Percentiles rank a stretch among this genome's conserved stretches.
Evolutionary conservation across 53 echinoderm and acorn worm species (phyloP).

Genomic region (Henricia sp.): DNA sequence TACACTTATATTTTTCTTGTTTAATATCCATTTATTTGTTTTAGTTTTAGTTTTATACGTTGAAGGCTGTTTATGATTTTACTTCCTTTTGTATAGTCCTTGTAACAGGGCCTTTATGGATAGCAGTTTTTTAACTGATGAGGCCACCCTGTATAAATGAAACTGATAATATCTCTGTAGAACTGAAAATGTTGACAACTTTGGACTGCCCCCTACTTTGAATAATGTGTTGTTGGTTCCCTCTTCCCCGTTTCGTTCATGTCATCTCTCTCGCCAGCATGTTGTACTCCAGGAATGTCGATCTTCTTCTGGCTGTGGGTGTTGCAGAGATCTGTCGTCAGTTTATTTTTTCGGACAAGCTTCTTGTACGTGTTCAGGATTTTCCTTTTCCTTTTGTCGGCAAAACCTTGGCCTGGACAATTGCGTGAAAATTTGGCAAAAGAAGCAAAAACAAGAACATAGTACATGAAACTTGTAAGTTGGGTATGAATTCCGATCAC

Average conservation of each 20-base stretch:
- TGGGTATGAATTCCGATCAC: not conserved
- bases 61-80: no score
- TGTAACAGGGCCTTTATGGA: no score
- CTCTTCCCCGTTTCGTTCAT: not conserved
- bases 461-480: not conserved
- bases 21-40: no score
- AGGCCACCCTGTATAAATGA: no score
- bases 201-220: slow-evolving; percentile 5
- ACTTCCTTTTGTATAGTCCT: no score
- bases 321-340: not conserved
- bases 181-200: no score
- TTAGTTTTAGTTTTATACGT: no score
- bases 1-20: no score
- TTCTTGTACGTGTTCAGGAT: slow-evolving; percentile 79
- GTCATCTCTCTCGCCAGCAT: not conserved
- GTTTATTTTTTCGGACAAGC: slow-evolving; percentile 30
- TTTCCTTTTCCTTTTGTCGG: slow-evolving; percentile 87
- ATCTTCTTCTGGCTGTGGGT: not conserved
- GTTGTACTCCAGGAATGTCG: not conserved
- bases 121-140: no score
- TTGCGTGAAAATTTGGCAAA: not conserved
- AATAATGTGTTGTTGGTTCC: not conserved
- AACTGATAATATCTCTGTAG: no score
- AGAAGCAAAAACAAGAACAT: not conserved
- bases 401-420: slow-evolving; percentile 89